Base-by-base conservation (phyloP, 2,113 vertebrate genomes). In the Lipotes vexillifer region DNA sequence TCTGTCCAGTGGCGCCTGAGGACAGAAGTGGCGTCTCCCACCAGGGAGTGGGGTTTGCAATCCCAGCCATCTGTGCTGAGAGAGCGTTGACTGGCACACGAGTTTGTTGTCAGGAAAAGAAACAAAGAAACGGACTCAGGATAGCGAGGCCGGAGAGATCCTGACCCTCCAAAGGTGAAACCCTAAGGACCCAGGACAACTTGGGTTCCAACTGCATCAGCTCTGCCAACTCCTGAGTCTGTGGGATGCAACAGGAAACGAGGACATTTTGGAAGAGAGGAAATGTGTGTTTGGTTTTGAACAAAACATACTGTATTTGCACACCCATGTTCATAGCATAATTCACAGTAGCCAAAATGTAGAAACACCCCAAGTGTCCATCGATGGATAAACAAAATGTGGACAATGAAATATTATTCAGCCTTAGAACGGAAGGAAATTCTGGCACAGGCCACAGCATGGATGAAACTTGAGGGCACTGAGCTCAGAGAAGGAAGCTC, bases 131-230 rank as follows among this genome's bases (percentile, higher is more conserved):
- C 0, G 8, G 20, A 29, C 55, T 63, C 11, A 14, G 72, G 49
- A 4, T 1, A 6, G 12, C 1, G 0, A 23, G 46, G 38, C 80
- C 25, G 17, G 63, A 52, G 71, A 21, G 20, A 49, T n/a, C 8
- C 31, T 23, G 31, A 29, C 14, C 23, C 65, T 33, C 44, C 83
- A 9, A 9, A 10, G 15, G 31, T 21, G 27, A 52, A 55, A 33
- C 23, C 52, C 59, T 8, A 4, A 31, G 65, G 41, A 6, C 21
- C 52, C 3, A 2, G 38, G 14, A 41, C n/a, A 23, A 10, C 31
- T 0, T 23, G 41, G 88, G n/a, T 38, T 13, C 3, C 44, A 90
- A 38, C n/a, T 2, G 0, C 0, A 0, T 63, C 14, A 1, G 61
- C 31, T 20, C 27, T 27, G 27, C 17, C n/a, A 23, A 12, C 3